Conservation (phyloP, 2,888 invertebrate species). For the Eristalis tenax region DNA sequence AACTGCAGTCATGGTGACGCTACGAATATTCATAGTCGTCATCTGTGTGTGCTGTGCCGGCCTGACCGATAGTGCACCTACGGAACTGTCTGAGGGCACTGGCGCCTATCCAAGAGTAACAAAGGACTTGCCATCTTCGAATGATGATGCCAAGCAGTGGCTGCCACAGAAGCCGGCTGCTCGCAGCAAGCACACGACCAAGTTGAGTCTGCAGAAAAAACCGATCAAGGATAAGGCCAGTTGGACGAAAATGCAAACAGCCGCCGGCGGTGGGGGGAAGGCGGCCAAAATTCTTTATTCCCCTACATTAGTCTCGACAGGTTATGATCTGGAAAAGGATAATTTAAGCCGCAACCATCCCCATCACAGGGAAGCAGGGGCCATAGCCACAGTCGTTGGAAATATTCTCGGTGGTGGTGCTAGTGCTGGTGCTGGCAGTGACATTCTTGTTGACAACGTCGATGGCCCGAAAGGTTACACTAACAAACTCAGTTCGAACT, state of each 20-base stretch:
- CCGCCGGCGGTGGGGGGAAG: neutral
- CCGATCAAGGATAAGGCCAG: slow-evolving; percentile 53
- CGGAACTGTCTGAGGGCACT: slow-evolving; percentile 39
- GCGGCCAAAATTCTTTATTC: slow-evolving; percentile 37
- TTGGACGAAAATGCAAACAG: slow-evolving; percentile 17
- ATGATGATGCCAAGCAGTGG: slow-evolving; percentile 45
- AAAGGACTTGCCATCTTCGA: slow-evolving; percentile 11
- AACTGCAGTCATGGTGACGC: slow-evolving; percentile 45
- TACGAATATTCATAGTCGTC: slow-evolving; percentile 31
- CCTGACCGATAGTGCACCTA: slow-evolving; percentile 37
- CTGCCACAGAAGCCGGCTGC: slow-evolving; percentile 53
- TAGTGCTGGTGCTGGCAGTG: neutral
- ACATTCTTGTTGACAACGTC: slow-evolving; percentile 62
- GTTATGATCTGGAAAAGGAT: slow-evolving; percentile 59
- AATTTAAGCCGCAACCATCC: slow-evolving; percentile 24
- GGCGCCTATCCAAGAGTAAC: slow-evolving; percentile 47
- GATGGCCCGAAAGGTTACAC: slow-evolving; percentile 60
- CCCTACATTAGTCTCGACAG: slow-evolving; percentile 57
- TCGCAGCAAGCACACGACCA: slow-evolving; percentile 58
- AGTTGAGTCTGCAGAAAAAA: slow-evolving; percentile 54
- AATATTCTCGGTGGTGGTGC: neutral
- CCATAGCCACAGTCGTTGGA: slow-evolving; percentile 24
- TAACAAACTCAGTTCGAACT: slow-evolving; percentile 47
- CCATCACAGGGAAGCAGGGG: slow-evolving; percentile 33
- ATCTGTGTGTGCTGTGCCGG: slow-evolving; percentile 37